Conservation (phyloP, 2,113 vertebrate species). For the Campylorhamphus procurvoides region DNA sequence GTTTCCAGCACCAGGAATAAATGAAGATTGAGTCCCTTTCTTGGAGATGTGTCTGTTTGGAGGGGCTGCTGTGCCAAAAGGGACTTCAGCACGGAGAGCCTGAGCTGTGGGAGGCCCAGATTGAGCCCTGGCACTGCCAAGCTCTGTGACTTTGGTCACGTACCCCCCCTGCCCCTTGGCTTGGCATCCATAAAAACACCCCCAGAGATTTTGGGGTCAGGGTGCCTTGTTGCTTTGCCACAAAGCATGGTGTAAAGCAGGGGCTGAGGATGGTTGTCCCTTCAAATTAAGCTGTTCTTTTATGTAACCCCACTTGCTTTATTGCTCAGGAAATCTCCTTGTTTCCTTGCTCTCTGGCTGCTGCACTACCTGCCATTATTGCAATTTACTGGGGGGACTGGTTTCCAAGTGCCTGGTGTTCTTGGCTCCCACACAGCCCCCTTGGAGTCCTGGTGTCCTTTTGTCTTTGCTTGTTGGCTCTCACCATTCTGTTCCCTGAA, state of each 20-base stretch:
- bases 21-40: neutral
- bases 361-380: neutral
- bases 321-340: neutral
- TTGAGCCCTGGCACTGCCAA: neutral
- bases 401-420: neutral
- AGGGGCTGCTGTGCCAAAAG: neutral
- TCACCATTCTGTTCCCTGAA: conserved; percentile 12
- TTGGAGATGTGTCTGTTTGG: neutral
- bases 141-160: neutral
- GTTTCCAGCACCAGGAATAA: neutral
- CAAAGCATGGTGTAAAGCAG: neutral
- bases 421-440: neutral
- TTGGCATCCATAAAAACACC: neutral
- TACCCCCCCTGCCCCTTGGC: neutral
- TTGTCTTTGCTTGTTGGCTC: conserved; percentile 33
- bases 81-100: neutral
- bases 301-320: neutral
- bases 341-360: neutral
- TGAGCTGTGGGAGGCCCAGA: neutral
- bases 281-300: neutral
- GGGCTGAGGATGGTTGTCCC: neutral
- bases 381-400: neutral
- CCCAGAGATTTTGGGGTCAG: neutral
- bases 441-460: conserved; percentile 20
- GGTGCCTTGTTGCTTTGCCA: neutral